Percentiles rank a stretch among this genome's conserved stretches.
phyloP scores from a whole-genome alignment of 2,113 vertebrate species.

The Pachycephala philippinensis region DNA sequence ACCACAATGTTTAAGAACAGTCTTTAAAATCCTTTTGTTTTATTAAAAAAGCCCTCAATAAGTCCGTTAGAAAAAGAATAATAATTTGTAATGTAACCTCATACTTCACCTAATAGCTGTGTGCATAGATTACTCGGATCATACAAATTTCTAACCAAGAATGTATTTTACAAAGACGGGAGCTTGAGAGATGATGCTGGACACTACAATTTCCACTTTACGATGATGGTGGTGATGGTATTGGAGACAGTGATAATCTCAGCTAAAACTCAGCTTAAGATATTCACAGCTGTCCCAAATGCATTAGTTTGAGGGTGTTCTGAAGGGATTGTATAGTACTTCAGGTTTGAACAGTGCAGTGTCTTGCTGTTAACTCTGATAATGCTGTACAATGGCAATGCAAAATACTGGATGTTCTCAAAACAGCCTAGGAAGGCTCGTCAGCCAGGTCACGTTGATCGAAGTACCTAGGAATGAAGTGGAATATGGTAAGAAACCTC shows the following conservation, averaged over 20 bases:
- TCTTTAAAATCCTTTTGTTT: neutral
- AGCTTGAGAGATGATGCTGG: neutral
- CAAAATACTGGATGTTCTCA: neutral
- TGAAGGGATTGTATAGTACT: neutral
- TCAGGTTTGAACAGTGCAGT: neutral
- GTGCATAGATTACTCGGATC: neutral
- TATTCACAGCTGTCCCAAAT: neutral
- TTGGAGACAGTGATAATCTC: neutral
- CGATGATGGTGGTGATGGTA: neutral
- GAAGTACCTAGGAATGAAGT: constrained; percentile 83
- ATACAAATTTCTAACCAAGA: neutral
- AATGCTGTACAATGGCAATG: neutral
- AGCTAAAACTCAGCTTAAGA: neutral
- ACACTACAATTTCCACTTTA: neutral
- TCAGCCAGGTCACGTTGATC: constrained; percentile 94
- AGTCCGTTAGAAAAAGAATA: neutral
- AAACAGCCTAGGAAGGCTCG: constrained; percentile 66
- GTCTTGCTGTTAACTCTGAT: neutral
- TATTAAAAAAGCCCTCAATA: neutral
- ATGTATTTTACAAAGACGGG: neutral
- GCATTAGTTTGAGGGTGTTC: neutral
- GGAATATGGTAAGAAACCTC: neutral
- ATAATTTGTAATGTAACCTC: neutral
- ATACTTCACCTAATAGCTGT: neutral
- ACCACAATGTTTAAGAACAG: neutral